Evolutionary conservation across 2,888 invertebrate genomes (phyloP).

Genomic region (Heteromyza rotundicornis): DNA sequence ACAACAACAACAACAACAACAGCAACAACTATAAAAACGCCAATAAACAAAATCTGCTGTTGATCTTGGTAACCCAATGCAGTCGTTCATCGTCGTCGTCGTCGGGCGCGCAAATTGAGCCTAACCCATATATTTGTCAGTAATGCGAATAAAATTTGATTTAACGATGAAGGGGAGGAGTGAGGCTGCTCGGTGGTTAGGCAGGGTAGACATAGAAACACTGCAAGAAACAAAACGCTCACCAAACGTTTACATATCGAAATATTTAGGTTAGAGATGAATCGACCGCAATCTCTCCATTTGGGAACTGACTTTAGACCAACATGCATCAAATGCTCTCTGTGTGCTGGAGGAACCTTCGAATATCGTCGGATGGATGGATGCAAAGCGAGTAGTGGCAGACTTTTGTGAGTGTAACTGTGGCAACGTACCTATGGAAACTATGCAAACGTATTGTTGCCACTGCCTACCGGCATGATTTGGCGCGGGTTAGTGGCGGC

Average conservation of each 20-base stretch:
- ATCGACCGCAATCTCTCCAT: neutral
- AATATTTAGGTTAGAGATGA: constrained; percentile 24
- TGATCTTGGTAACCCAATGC: constrained; percentile 34
- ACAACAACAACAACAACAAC: constrained; percentile 21
- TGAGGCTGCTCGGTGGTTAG: neutral
- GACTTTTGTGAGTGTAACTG: neutral
- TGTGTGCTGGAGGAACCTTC: neutral
- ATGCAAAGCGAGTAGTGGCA: no score
- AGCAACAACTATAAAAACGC: constrained; percentile 17
- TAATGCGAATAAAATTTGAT: constrained; percentile 55
- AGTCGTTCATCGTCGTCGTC: neutral
- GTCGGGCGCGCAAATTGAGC: constrained; percentile 44
- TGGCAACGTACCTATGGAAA: neutral
- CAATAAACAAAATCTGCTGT: constrained; percentile 28
- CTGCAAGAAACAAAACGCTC: neutral
- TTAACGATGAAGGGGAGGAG: constrained; percentile 40
- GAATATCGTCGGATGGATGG: no score
- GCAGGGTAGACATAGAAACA: neutral
- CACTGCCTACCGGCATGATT: constrained; percentile 11
- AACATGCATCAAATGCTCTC: neutral
- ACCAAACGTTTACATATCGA: constrained; percentile 16
- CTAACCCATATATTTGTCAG: constrained; percentile 59
- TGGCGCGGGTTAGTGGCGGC: constrained; percentile 2
- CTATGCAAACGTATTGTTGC: neutral
- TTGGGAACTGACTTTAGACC: neutral